Conservation (phyloP, 2,797 vertebrate genomes). For the Karalla daura region DNA sequence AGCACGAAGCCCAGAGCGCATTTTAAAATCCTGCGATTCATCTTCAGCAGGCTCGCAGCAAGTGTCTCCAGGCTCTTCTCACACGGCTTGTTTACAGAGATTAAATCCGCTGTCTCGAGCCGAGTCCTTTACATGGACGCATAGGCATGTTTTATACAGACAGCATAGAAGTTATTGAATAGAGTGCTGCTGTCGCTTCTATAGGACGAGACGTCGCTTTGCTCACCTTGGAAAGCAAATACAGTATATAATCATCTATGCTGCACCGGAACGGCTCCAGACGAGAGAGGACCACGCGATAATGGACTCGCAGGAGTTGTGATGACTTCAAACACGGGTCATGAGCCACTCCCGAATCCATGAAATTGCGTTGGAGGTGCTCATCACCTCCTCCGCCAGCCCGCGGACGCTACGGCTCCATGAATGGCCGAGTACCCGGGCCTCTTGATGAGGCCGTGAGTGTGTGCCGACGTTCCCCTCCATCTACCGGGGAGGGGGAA, state of each 20-base stretch:
- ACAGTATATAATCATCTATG: neutral
- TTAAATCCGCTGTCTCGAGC: neutral
- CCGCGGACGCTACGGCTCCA: constrained; percentile 10
- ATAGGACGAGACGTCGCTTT: neutral
- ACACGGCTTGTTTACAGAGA: neutral
- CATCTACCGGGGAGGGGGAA: constrained; percentile 13
- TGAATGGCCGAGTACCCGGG: constrained; percentile 35
- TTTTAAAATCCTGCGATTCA: constrained; percentile 8
- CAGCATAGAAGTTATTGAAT: neutral
- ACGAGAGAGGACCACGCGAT: constrained; percentile 5
- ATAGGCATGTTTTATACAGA: neutral
- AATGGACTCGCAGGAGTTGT: constrained; percentile 3
- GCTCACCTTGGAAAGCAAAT: neutral
- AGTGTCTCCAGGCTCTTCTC: constrained; percentile 1
- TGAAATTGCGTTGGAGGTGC: constrained; percentile 39
- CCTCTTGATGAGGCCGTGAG: constrained; percentile 45
- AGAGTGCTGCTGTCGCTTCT: neutral
- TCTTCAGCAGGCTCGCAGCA: constrained; percentile 4
- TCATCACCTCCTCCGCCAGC: constrained; percentile 25
- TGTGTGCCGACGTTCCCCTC: constrained; percentile 45
- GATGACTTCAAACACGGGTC: constrained; percentile 24
- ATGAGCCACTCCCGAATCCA: constrained; percentile 38
- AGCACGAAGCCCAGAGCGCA: constrained; percentile 15
- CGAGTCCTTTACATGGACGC: neutral
- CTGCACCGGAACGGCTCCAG: neutral